These are phyloP conservation scores for Trematocara marginatum DNA, from an alignment of 2,113 vertebrate species.

Conservation along the genomic window DNA sequence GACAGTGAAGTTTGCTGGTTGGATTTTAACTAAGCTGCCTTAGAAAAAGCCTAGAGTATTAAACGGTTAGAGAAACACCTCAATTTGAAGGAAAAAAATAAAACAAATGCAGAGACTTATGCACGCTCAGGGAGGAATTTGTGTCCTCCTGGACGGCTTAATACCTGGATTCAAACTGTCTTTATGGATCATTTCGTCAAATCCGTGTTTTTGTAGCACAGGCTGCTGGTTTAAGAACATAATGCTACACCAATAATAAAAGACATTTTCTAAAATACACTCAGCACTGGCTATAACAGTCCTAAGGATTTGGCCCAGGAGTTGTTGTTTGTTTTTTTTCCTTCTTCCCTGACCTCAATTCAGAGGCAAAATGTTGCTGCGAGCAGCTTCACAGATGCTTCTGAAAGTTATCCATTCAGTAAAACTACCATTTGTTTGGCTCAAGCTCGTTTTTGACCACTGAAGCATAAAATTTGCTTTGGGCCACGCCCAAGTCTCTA, in stretches of 20 bases:
- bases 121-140: not conserved
- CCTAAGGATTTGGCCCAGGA: not conserved
- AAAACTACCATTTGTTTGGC: slow-evolving; percentile 26
- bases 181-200: not conserved
- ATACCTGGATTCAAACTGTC: not conserved
- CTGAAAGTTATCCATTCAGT: not conserved
- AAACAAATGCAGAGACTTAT: not conserved
- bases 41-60: not conserved
- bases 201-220: not conserved
- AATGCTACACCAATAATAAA: not conserved
- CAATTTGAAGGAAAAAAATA: not conserved
- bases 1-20: slow-evolving; percentile 14
- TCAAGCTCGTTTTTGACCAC: slow-evolving; percentile 32
- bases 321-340: not conserved
- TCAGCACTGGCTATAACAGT: not conserved
- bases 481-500: not conserved
- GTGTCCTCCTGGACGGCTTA: not conserved
- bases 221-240: not conserved
- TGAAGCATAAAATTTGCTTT: slow-evolving; percentile 42
- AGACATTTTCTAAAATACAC: not conserved
- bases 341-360: not conserved
- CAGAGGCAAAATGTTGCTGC: not conserved
- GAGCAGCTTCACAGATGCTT: slow-evolving; percentile 1
- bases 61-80: not conserved
- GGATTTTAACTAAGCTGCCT: slow-evolving; percentile 35